Evolutionary conservation across 2,797 vertebrate species (phyloP).

Genomic region (Xenentodon cancila): DNA sequence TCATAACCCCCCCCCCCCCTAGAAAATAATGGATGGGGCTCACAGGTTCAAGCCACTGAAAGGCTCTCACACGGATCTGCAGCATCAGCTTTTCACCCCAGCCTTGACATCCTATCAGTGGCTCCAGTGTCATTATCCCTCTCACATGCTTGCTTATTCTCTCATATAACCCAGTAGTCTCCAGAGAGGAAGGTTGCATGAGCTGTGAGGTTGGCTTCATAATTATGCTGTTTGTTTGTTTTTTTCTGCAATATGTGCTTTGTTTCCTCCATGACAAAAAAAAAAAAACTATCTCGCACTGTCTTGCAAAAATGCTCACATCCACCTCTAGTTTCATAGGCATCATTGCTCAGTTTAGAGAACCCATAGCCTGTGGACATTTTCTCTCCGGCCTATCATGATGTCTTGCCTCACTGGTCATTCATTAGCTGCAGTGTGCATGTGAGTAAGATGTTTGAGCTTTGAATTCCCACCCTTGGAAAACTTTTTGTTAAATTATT

Average conservation of each 20-base stretch:
- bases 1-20: conserved; percentile 11
- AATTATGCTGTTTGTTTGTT: conserved; percentile 1
- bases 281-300: conserved; percentile 24
- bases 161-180: conserved; percentile 21
- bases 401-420: conserved; percentile 38
- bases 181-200: not conserved
- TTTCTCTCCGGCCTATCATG: conserved; percentile 25
- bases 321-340: not conserved
- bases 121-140: conserved; percentile 17
- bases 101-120: conserved; percentile 34
- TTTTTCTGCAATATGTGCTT: not conserved
- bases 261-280: not conserved
- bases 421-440: conserved; percentile 49
- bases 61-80: conserved; percentile 56
- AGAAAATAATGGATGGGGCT: conserved; percentile 49
- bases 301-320: conserved; percentile 8
- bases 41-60: conserved; percentile 31
- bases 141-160: conserved; percentile 1
- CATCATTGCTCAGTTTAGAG: conserved; percentile 47
- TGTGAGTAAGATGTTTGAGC: conserved; percentile 27
- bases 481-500: too few species aligned
- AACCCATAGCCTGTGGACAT: conserved; percentile 34
- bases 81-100: conserved; percentile 46
- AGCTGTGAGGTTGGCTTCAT: conserved; percentile 6
- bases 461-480: too few species aligned